These are phyloP conservation scores for Drosophila repleta DNA, from an alignment of 1,140 invertebrate genomes.

Conservation along the genomic window DNA sequence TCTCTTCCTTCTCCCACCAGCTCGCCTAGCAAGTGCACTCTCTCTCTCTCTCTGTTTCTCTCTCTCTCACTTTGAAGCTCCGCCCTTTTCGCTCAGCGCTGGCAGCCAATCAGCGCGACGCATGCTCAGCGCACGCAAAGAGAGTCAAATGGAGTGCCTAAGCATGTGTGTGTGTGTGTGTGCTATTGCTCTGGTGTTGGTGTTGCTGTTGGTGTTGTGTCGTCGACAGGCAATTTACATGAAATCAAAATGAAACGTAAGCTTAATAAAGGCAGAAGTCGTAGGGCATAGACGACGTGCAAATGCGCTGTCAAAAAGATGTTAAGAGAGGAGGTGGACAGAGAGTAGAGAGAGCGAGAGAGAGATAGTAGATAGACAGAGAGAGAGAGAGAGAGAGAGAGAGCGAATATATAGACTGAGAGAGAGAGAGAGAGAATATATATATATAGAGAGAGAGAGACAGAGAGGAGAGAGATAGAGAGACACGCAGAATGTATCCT, in stretches of 20 bases:
- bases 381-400: too few relatives aligned
- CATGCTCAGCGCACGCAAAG: constrained; percentile 6
- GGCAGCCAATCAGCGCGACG: constrained; percentile 47
- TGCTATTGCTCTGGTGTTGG: constrained; percentile 30
- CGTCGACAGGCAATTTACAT: constrained; percentile 80
- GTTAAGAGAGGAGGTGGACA: background rate
- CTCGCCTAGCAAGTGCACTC: background rate
- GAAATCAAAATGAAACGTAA: constrained; percentile 78
- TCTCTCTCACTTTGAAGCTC: constrained; percentile 21
- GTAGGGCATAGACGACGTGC: constrained; percentile 10
- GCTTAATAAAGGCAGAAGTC: constrained; percentile 34
- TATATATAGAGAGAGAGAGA: too few relatives aligned
- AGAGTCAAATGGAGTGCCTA: constrained; percentile 2
- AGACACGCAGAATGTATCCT: too few relatives aligned
- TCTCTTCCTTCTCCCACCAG: constrained; percentile 15
- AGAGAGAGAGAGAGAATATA: too few relatives aligned
- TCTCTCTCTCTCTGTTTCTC: constrained; percentile 7
- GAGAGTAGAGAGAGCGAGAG: background rate
- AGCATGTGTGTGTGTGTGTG: constrained; percentile 6
- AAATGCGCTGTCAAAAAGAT: constrained; percentile 16
- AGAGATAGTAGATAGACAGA: background rate
- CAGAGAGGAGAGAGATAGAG: too few relatives aligned
- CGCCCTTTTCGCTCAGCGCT: constrained; percentile 35
- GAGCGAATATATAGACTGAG: too few relatives aligned
- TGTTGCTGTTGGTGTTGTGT: constrained; percentile 68